These are phyloP conservation scores for Phlogophora meticulosa DNA, from an alignment of 2,888 invertebrate species.

Conservation along the genomic window DNA sequence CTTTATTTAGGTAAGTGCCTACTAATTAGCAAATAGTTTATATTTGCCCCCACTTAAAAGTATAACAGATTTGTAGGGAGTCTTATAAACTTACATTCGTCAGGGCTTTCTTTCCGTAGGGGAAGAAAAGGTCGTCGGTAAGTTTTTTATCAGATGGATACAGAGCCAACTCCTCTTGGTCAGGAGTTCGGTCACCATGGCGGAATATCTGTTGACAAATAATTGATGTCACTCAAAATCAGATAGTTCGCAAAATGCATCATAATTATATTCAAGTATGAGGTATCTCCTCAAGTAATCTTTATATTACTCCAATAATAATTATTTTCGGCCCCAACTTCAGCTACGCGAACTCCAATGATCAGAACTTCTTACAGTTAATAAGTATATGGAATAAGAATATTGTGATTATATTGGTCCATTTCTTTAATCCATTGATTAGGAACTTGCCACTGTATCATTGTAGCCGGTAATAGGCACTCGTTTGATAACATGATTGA, in stretches of 20 bases:
- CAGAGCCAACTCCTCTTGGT: conserved; percentile 85
- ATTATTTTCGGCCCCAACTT: no score
- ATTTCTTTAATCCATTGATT: conserved; percentile 8
- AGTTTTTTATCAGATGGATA: conserved; percentile 89
- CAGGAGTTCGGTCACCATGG: conserved; percentile 94
- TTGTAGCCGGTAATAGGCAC: conserved; percentile 19
- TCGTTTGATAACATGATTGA: conserved; percentile 42
- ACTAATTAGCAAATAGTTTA: no score
- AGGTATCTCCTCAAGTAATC: neutral
- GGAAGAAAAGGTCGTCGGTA: conserved; percentile 86
- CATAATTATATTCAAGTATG: no score
- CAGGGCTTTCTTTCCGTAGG: conserved; percentile 92
- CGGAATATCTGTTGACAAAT: conserved; percentile 90
- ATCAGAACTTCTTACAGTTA: neutral
- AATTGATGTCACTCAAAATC: conserved; percentile 11
- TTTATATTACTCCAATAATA: no score
- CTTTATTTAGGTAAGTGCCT: no score
- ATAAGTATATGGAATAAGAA: neutral
- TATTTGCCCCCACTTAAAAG: neutral
- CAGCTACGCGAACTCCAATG: no score
- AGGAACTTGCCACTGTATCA: conserved; percentile 17
- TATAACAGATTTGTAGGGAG: neutral
- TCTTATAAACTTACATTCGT: conserved; percentile 90
- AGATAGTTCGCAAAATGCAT: neutral
- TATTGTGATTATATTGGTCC: neutral